These are phyloP conservation scores for Rissa tridactyla DNA, from an alignment of 2,113 vertebrate genomes.

Conservation along the genomic window DNA sequence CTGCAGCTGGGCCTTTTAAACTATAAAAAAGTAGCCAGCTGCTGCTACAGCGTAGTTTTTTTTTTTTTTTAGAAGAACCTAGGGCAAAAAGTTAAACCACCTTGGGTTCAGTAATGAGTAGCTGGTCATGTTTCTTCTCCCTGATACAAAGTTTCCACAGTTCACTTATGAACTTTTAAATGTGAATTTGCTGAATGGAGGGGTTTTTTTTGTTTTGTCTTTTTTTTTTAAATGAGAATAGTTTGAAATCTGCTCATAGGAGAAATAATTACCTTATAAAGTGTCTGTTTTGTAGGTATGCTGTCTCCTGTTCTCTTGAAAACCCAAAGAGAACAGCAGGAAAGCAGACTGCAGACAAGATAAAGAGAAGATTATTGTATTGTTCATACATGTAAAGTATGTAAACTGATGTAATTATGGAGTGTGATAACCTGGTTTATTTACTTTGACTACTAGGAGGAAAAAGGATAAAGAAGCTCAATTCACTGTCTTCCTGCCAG, in stretches of 20 bases:
- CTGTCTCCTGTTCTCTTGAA: background rate
- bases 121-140: background rate
- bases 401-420: background rate
- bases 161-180: background rate
- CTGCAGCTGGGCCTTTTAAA: background rate
- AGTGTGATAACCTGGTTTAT: background rate
- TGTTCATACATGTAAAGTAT: background rate
- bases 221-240: background rate
- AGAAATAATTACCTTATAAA: background rate
- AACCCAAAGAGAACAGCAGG: background rate
- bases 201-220: background rate
- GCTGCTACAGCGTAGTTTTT: background rate
- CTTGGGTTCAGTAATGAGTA: background rate
- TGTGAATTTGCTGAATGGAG: background rate
- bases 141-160: background rate
- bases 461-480: background rate
- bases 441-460: background rate
- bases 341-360: background rate
- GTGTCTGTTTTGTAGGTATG: background rate
- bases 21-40: background rate
- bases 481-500: background rate
- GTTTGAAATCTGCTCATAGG: background rate
- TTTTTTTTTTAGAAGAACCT: background rate
- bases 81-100: background rate
- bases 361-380: background rate